These are phyloP conservation scores for Epinephelus cyanopodus DNA, from an alignment of 2,113 vertebrate species.

Conservation along the genomic window DNA sequence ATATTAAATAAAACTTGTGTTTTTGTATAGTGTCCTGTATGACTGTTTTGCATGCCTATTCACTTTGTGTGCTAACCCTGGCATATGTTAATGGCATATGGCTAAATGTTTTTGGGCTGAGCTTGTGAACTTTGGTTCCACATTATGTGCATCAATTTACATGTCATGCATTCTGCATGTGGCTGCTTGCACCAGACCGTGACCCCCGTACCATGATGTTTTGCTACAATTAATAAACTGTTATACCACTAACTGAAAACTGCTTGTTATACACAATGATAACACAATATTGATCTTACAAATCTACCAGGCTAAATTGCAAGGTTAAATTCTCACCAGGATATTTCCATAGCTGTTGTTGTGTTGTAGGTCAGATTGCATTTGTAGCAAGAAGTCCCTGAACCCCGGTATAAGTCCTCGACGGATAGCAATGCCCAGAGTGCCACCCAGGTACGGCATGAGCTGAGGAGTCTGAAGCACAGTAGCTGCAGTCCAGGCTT, in stretches of 20 bases:
- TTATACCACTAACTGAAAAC: not conserved
- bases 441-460: slow-evolving; percentile 67
- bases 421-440: slow-evolving; percentile 76
- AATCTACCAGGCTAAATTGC: not conserved
- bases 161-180: too few relatives aligned
- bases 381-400: slow-evolving; percentile 52
- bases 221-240: too few relatives aligned
- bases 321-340: slow-evolving; percentile 40
- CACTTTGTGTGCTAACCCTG: too few relatives aligned
- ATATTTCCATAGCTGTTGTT: slow-evolving; percentile 29
- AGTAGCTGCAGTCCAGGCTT: slow-evolving; percentile 60
- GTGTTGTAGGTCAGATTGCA: slow-evolving; percentile 37
- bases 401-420: slow-evolving; percentile 73
- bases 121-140: too few relatives aligned
- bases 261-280: not conserved
- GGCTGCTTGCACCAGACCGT: too few relatives aligned
- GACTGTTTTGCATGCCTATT: too few relatives aligned
- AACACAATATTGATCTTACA: not conserved
- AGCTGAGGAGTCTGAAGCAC: slow-evolving; percentile 57
- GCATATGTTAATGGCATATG: too few relatives aligned
- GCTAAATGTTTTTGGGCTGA: too few relatives aligned
- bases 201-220: too few relatives aligned
- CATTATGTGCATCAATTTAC: too few relatives aligned
- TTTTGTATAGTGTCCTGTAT: too few relatives aligned
- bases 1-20: too few relatives aligned